Evolutionary conservation across 2,113 vertebrate genomes (phyloP), one percentile per base, ranked within the genome.

Genomic region (Larimichthys polyactis): DNA sequence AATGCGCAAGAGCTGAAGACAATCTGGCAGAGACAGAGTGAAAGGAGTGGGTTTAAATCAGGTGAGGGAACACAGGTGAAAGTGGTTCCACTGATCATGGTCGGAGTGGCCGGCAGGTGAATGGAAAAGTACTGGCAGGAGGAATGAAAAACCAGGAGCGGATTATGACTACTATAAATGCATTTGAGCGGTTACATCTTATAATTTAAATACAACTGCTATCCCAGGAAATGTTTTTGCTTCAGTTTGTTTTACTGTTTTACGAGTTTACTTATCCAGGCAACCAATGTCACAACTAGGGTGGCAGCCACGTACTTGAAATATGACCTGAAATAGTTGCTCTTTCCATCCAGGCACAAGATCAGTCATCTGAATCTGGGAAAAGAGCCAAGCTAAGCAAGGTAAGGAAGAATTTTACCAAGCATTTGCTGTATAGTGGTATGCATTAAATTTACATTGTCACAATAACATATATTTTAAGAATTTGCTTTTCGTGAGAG

Each of bases 301-400:
- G 7, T 40, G 36, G 36, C 36, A 40, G 7, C 36, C 8, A 40
- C 36, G 1, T 40, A 40, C 36, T 40, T 40, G 36, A 40, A 40
- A 40, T 40, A 8, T n/a, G 20, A 62, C 16, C 44, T 81, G n/a
- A 75, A 64, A 62, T 67, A 2, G 20, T 76, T 58, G 7, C 60
- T 85, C 17, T 58, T 85, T 87, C 62, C 57, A 15, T 75, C 2
- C 62, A 96, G 95, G 90, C 58, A 36, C 87, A 76, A 72, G 69
- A 83, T 68, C 68, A 9, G 8, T 36, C 82, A 36, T 73, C 59
- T 87, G 66, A 90, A 57, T 40, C 85, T 71, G 88, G 75, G 49
- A 94, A 85, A 83, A 90, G 44, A 74, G 58, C 15, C 3, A 92
- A 84, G 77, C n/a, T 52, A 67, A 82, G 16, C 55, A 95, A 92